Evolutionary conservation across 1,140 invertebrate species (phyloP), one percentile per base, ranked within the genome.

Genomic region (Thalassaphorura encarpata): DNA sequence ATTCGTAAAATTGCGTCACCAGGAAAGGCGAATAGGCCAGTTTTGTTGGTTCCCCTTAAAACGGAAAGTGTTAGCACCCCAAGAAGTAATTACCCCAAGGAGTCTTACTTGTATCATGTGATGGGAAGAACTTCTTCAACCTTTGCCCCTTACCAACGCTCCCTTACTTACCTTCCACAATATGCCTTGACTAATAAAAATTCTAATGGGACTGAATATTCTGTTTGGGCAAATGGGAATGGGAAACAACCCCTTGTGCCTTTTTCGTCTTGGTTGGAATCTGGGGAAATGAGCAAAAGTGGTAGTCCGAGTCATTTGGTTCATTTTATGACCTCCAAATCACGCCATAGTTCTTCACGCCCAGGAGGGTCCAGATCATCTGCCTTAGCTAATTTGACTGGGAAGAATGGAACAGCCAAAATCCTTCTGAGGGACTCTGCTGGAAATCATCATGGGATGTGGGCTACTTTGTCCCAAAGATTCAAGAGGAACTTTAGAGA

Each of bases 91-190:
- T 64, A 64, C 41, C 63, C 63, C 4, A 64, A 64, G 42, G 63
- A 64, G 57, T 61, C 63, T 8, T 64, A 64, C 47, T 41, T 64
- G 31, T 61, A 61, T 28, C 63, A 64, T 16, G 63, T 61, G 19
- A 62, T 64, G 59, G 60, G 63, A 19, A 27, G 63, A 54, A 59
- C 48, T 41, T 61, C 63, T 21, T 64, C 63, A 13, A 64, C 63
- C 45, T 64, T 64, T 60, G 63, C 63, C 3, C 63, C 63, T 42
- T 64, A 64, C 48, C 63, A 64, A 55, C 61, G 63, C 57, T 64
- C 63, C 15, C 23, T 64, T 40, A 64, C 61, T 43, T 64, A 61
- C 39, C 11, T 62, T 21, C 50, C 63, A 24, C 36, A 52, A 4
- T 45, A 59, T 11, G 23, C 24, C 18, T 26, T 27, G 0, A 46